These are phyloP conservation scores for Acleris cristana DNA, from an alignment of 2,888 invertebrate genomes.

Conservation along the genomic window DNA sequence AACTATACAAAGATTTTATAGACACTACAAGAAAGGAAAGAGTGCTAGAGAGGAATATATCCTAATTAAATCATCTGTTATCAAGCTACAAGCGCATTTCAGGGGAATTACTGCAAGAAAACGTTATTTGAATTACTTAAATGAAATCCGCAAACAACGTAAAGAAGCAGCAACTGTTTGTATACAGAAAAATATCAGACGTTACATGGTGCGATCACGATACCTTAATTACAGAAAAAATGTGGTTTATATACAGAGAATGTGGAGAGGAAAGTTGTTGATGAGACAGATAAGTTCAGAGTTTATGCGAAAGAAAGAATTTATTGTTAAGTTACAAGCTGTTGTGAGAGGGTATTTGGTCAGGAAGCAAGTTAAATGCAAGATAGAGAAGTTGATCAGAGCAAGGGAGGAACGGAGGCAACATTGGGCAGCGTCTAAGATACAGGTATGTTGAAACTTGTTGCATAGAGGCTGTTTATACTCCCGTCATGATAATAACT, in stretches of 20 bases:
- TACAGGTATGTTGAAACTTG: conserved; percentile 78
- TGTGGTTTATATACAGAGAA: conserved; percentile 62
- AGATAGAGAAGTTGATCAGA: conserved; percentile 70
- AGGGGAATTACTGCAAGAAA: conserved; percentile 58
- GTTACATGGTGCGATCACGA: conserved; percentile 57
- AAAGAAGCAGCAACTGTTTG: conserved; percentile 57
- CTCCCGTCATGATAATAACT: no score
- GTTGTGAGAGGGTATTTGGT: conserved; percentile 77
- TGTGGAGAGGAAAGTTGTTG: conserved; percentile 70
- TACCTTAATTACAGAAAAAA: conserved; percentile 57
- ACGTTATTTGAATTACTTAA: conserved; percentile 49
- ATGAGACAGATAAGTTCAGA: conserved; percentile 65
- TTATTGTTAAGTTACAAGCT: conserved; percentile 69
- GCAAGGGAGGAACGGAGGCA: conserved; percentile 66
- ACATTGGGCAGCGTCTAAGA: conserved; percentile 84
- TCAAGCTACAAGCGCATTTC: conserved; percentile 56
- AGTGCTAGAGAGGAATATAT: conserved; percentile 49
- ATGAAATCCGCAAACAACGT: conserved; percentile 47
- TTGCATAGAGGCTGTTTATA: background rate
- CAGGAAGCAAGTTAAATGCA: conserved; percentile 70
- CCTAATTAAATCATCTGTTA: conserved; percentile 41
- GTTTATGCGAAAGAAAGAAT: conserved; percentile 59
- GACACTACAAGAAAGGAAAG: conserved; percentile 56
- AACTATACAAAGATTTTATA: conserved; percentile 69
- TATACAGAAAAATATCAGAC: conserved; percentile 65